These are phyloP conservation scores for Portunus trituberculatus DNA, from an alignment of 1,140 invertebrate genomes.

Conservation along the genomic window DNA sequence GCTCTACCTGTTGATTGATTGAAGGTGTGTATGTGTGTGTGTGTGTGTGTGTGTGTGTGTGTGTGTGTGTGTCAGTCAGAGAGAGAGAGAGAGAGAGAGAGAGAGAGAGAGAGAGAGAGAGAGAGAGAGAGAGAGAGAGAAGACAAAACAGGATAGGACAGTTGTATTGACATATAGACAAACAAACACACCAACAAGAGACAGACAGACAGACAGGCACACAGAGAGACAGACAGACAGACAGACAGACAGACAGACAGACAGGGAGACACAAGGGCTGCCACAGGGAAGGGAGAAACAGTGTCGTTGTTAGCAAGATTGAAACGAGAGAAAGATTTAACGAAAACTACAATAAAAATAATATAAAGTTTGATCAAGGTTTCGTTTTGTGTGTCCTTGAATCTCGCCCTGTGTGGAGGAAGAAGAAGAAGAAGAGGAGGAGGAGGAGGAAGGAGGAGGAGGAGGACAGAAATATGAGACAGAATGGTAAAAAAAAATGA, in stretches of 20 bases:
- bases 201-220: background rate
- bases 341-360: background rate
- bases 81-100: background rate
- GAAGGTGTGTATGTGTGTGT: too few species aligned
- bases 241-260: background rate
- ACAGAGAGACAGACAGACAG: background rate
- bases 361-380: too few species aligned
- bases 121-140: background rate
- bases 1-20: too few species aligned
- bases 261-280: background rate
- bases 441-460: too few species aligned
- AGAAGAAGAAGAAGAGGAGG: too few species aligned
- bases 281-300: background rate
- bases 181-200: background rate
- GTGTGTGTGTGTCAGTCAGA: background rate
- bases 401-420: too few species aligned
- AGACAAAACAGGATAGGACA: too few species aligned
- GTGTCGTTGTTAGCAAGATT: background rate
- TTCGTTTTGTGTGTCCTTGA: too few species aligned
- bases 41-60: too few species aligned
- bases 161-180: too few species aligned
- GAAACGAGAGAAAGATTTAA: background rate
- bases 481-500: too few species aligned
- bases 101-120: background rate
- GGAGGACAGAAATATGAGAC: background rate